Conservation (phyloP, 2,797 vertebrate species). For the Limosa lapponica region DNA sequence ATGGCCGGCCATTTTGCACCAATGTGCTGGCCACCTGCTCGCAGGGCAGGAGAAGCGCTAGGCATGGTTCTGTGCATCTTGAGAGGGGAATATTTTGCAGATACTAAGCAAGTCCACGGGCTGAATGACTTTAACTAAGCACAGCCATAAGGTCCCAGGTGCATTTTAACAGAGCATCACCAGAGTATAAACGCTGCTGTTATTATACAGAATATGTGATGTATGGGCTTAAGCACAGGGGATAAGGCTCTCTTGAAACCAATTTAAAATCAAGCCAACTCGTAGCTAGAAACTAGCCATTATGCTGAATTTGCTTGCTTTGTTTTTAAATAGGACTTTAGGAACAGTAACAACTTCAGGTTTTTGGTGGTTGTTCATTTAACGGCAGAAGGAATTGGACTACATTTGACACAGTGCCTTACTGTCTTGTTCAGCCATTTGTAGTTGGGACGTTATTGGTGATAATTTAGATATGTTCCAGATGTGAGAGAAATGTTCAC, state of each 20-base stretch:
- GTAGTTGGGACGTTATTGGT: not conserved
- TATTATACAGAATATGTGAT: not conserved
- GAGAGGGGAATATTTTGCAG: conserved; percentile 33
- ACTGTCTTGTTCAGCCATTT: conserved; percentile 18
- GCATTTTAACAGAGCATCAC: conserved; percentile 48
- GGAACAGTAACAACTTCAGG: not conserved
- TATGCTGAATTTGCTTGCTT: not conserved
- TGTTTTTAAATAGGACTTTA: not conserved
- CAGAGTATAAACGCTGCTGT: not conserved
- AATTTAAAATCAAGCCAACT: conserved; percentile 31
- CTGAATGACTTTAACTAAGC: conserved; percentile 1
- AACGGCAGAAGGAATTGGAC: not conserved
- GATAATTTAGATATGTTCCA: conserved; percentile 42
- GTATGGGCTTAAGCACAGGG: conserved; percentile 10
- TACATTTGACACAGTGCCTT: not conserved
- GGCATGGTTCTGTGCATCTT: not conserved
- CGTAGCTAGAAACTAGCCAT: not conserved
- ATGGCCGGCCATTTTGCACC: conserved; percentile 15
- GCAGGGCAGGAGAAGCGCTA: not conserved
- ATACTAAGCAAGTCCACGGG: not conserved
- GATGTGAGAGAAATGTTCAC: conserved; percentile 30
- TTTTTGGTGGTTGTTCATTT: not conserved
- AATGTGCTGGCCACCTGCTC: conserved; percentile 70
- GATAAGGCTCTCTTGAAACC: conserved; percentile 46
- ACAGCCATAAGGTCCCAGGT: not conserved